Base-by-base conservation (phyloP, 2,888 invertebrate genomes). In the Malthinus flaveolus region DNA sequence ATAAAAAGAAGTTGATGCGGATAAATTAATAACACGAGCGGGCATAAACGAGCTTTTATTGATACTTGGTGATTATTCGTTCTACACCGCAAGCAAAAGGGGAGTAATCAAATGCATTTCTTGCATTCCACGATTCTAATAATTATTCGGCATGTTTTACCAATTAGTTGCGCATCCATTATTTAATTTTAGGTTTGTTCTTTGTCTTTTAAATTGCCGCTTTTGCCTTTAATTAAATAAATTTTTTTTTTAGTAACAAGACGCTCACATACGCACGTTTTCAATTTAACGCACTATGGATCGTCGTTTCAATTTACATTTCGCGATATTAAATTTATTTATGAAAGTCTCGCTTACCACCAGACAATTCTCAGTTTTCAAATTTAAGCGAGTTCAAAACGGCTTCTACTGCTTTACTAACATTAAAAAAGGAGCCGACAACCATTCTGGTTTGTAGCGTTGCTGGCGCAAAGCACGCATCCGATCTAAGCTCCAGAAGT, bases 201-300 rank as follows among this genome's bases (percentile, higher is more conserved):
- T 56, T 56, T 56, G 56, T 56, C 51, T 37, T 37, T 7, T 5
- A 39, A 15, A 35, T 42, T 37, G 44, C 36, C 15, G 35, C 50
- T 56, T 56, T 56, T 45, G 45, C 49, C 45, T 44, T 10, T 39
- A 35, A 48, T 35, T 48, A 23, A 23, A 23, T 23, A 3, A 3
- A 23, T 5, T 23, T 23, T 23, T 23, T 23, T 3, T 23, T 23
- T 3, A 23, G 23, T 23, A 23, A n/a, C n/a, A n/a, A 23, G 23
- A 23, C 23, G 23, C 23, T 23, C 70, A 70, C 61, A 66, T 70
- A 15, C 23, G 66, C 67, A 70, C 69, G 68, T 71, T 73, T 73
- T 71, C 73, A 74, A 74, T 74, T 74, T 73, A 72, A 72, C 73
- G 73, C 71, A 68, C 70, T 68, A 68, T 66, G 68, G 68, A 69